Percentiles rank a stretch among this genome's conserved stretches.
These are phyloP conservation scores for Enhydra lutris DNA, from an alignment of 2,113 vertebrate species.

Conservation along the genomic window DNA sequence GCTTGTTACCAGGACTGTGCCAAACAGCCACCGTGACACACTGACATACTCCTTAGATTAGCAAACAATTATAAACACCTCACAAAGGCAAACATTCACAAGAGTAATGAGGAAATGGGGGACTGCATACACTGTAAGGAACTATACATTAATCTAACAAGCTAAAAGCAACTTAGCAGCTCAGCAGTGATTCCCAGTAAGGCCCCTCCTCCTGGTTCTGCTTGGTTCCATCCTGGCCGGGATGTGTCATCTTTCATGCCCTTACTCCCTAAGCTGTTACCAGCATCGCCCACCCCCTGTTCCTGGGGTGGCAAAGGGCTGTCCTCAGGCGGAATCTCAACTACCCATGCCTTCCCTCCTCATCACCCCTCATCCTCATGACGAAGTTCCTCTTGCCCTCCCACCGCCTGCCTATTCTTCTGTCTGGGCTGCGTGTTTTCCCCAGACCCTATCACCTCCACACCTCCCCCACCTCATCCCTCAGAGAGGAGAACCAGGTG, in stretches of 20 bases:
- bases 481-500: too few relatives aligned
- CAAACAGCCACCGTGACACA: neutral
- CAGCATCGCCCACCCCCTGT: too few relatives aligned
- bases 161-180: neutral
- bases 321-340: neutral
- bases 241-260: fast-evolving
- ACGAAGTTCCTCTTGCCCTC: neutral
- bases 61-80: neutral
- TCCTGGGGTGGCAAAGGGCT: neutral
- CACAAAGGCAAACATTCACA: neutral
- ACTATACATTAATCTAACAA: fast-evolving
- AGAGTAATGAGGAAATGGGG: neutral
- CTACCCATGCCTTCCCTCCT: neutral
- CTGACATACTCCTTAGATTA: neutral
- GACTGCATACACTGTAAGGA: too few relatives aligned
- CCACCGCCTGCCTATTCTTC: fast-evolving
- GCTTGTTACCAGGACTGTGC: too few relatives aligned
- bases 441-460: neutral
- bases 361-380: fast-evolving
- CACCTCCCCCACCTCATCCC: too few relatives aligned
- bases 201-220: neutral
- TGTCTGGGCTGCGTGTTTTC: neutral
- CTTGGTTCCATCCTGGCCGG: neutral
- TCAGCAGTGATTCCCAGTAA: neutral
- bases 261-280: neutral